Conservation (phyloP, 2,888 invertebrate species). For the Drosophila falleni region DNA sequence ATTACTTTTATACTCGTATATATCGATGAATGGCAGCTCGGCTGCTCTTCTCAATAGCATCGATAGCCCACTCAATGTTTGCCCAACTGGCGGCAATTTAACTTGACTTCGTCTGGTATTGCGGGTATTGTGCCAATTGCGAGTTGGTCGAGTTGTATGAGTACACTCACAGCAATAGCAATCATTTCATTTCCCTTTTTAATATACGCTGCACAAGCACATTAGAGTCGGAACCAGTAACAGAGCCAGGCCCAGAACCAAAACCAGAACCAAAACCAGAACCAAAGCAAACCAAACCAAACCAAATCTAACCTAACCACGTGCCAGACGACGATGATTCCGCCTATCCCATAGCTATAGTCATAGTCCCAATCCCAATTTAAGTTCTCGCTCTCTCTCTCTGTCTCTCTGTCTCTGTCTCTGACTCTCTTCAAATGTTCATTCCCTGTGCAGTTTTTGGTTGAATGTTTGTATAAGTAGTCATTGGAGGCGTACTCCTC, state of each 20-base stretch:
- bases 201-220: constrained; percentile 81
- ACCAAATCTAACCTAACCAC: constrained; percentile 63
- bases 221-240: constrained; percentile 44
- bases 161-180: constrained; percentile 68
- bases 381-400: no score
- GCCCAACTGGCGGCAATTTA: constrained; percentile 72
- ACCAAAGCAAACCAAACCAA: constrained; percentile 15
- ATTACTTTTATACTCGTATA: constrained; percentile 61
- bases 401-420: no score
- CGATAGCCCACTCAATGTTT: constrained; percentile 78
- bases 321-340: constrained; percentile 70
- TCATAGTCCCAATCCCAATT: constrained; percentile 13
- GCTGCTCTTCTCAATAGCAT: constrained; percentile 56
- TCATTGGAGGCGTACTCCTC: constrained; percentile 65
- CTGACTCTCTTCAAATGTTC: background rate
- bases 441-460: constrained; percentile 72
- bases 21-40: constrained; percentile 35
- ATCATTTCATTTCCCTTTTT: constrained; percentile 82
- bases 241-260: background rate
- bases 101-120: constrained; percentile 58
- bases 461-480: constrained; percentile 73
- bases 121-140: constrained; percentile 78
- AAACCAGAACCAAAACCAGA: constrained; percentile 1
- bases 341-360: constrained; percentile 21
- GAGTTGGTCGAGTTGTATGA: constrained; percentile 49